Base-by-base conservation (phyloP, 2,797 vertebrate species). In the Nasua narica region DNA sequence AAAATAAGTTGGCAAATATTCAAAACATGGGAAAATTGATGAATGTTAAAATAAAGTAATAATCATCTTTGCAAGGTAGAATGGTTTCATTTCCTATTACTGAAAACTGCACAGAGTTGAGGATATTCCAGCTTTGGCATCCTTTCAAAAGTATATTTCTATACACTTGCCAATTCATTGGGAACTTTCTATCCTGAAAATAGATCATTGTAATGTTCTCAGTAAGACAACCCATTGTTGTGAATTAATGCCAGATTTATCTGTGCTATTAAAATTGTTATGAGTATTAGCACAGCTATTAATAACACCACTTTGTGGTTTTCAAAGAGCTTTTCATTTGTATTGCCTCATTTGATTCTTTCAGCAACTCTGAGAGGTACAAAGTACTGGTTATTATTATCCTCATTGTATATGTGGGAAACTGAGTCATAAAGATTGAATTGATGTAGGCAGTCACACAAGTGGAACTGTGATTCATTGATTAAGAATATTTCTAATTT, bases 161-260 rank as follows among this genome's bases (percentile, higher is more conserved):
- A 90, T 82, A 86, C 35, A 91, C 92, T 96, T 88, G 96, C 89
- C 96, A 97, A 96, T 77, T 96, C 89, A 79, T 2, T 76, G 93
- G 79, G 89, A 95, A 92, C 86, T 94, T 97, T 97, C 67, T 93
- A 60, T 91, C 27, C 27, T 91, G 91, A 97, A 96, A 96, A 97
- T 86, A 97, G 83, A 96, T 98, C 96, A 95, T 93, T 97, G 84
- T 90, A 86, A 96, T 94, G 19, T 77, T 72, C 23, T 93, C 77
- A 65, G 79, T 85, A 90, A 93, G 83, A 97, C 90, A 43, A 35
- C 19, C 56, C 37, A 83, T 76, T 79, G 60, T 83, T 97, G 70
- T 82, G 93, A 97, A 90, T 96, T 93, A 94, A 79, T 91, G 95
- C 79, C 94, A 97, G 91, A 93, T 91, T 96, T 95, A 92, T 96